phyloP scores from a whole-genome alignment of 2,888 invertebrate genomes.

The Noctua pronuba region DNA sequence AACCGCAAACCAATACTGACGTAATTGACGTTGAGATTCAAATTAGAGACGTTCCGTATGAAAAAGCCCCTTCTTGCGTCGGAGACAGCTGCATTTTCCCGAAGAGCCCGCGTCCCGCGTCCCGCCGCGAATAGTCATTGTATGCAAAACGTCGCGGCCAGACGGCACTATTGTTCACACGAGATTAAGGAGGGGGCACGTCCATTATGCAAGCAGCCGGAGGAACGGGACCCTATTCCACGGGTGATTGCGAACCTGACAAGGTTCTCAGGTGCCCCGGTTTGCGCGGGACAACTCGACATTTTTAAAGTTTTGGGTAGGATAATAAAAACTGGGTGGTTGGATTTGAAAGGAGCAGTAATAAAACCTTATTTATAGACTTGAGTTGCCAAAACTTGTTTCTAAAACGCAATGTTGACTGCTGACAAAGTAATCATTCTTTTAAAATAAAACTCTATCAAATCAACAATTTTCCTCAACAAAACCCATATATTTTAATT shows the following conservation, averaged over 20 bases:
- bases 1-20: constrained; percentile 48
- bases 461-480: background rate
- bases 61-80: constrained; percentile 57
- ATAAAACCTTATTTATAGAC: background rate
- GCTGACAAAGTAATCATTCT: background rate
- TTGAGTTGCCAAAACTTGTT: background rate
- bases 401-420: background rate
- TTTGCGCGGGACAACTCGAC: constrained; percentile 26
- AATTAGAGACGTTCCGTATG: constrained; percentile 60
- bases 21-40: constrained; percentile 67
- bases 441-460: background rate
- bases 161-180: constrained; percentile 85
- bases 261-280: constrained; percentile 66
- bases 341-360: background rate
- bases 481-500: constrained; percentile 11
- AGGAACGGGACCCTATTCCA: constrained; percentile 80
- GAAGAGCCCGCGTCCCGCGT: constrained; percentile 63
- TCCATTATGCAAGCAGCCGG: constrained; percentile 83
- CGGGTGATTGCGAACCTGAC: constrained; percentile 82
- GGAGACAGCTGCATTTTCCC: constrained; percentile 76
- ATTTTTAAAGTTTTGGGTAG: constrained; percentile 10
- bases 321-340: background rate
- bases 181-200: constrained; percentile 84
- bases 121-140: constrained; percentile 83
- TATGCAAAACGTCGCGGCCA: constrained; percentile 88